Conservation (phyloP, 1,140 invertebrate species). For the Hormaphis cornu region DNA sequence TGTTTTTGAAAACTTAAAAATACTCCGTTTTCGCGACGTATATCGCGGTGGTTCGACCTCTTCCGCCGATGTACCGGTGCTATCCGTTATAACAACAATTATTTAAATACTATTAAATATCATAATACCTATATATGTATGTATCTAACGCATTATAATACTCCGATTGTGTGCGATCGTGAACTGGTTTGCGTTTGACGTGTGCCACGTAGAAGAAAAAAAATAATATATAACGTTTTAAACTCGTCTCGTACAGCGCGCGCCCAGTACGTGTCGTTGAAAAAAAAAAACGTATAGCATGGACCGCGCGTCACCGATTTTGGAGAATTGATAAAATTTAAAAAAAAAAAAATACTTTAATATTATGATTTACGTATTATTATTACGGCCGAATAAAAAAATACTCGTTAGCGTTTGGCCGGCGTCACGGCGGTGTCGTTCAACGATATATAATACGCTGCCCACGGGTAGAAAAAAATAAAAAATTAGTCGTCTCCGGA, state of each 20-base stretch:
- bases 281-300: background rate
- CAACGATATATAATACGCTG: no score
- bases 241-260: conserved; percentile 7
- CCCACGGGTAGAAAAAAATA: no score
- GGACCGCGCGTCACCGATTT: background rate
- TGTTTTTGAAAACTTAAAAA: no score
- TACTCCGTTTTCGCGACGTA: no score
- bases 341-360: conserved; percentile 1
- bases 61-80: no score
- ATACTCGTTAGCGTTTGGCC: no score
- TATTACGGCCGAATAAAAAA: background rate
- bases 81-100: no score
- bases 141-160: background rate
- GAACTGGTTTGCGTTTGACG: conserved; percentile 27
- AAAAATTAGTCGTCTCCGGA: no score
- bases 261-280: no score
- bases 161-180: background rate
- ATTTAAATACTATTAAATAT: no score
- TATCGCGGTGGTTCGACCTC: no score
- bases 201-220: conserved; percentile 10
- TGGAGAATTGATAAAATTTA: background rate
- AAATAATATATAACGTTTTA: background rate
- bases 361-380: background rate
- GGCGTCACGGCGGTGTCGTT: no score
- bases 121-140: background rate